Conservation (phyloP, 2,888 invertebrate genomes). For the Lottia gigantea region DNA sequence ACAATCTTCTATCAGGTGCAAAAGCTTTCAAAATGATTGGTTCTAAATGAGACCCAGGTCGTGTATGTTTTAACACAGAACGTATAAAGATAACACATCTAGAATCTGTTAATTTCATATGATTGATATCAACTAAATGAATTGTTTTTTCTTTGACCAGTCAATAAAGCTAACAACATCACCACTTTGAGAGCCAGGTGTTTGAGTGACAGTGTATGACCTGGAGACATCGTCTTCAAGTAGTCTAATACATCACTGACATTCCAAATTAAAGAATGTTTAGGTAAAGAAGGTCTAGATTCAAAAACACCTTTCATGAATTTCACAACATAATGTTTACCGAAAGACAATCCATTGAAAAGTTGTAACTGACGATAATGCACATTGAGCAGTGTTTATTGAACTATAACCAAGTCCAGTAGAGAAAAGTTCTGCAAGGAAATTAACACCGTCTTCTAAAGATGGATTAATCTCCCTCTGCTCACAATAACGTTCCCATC, state of each 20-base stretch:
- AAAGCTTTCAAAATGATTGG: constrained; percentile 9
- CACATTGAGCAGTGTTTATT: constrained; percentile 20
- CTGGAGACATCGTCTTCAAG: constrained; percentile 16
- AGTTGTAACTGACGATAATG: constrained; percentile 15
- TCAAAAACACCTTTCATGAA: constrained; percentile 34
- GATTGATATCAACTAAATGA: constrained; percentile 23
- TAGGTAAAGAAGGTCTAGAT: constrained; percentile 25
- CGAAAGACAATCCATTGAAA: constrained; percentile 6
- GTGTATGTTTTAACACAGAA: constrained; percentile 24
- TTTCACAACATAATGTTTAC: constrained; percentile 21
- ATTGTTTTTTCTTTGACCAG: constrained; percentile 30
- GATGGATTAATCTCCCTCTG: constrained; percentile 16
- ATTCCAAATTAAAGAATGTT: constrained; percentile 29
- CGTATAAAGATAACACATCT: neutral
- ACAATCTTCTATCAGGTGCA: constrained; percentile 24
- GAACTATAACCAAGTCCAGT: constrained; percentile 20
- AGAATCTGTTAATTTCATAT: constrained; percentile 19
- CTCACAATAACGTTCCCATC: constrained; percentile 22
- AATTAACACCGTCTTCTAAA: constrained; percentile 19
- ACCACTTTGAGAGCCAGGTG: constrained; percentile 24
- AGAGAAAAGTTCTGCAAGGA: constrained; percentile 18
- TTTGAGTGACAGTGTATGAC: constrained; percentile 21
- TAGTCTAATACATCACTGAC: constrained; percentile 24
- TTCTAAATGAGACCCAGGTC: constrained; percentile 24
- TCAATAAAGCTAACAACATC: constrained; percentile 29